Base-by-base conservation (phyloP, 37 sponge, comb jelly and placozoan genomes). In the Chondrilla cf. caribensis region DNA sequence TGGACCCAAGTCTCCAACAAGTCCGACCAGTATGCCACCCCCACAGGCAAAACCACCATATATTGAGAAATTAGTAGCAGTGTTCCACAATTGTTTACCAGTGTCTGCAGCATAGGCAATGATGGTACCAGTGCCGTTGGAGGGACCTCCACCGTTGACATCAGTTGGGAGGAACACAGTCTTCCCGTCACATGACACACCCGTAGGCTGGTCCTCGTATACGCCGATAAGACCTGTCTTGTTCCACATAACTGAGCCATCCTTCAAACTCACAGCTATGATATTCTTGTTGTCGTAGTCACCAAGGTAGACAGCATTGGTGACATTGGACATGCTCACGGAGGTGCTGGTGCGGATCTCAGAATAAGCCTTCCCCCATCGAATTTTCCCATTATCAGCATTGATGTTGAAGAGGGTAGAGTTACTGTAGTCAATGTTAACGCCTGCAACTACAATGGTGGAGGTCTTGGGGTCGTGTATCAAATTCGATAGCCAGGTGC, bases 1-100 rank as follows among this genome's bases (percentile, higher is more conserved):
- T 6, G 51, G 51, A 47, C 51, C 51, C 11, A 47, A 11, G 11
- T 11, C 51, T 32, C 60, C 60, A 58, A 41, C 62, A 18, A 9
- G 19, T 3, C 80, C 80, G 58, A 35, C 15, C 38, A 79, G 55
- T 21, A 41, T 44, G 25, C 22, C 33, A 41, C 43, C 51, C 7
- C 40, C 31, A n/a, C 24, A 83, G 21, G 84, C 84, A 72, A 83
- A 83, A 24, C 31, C 43, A 8, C 44, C 84, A 47, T 54, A 72
- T 36, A 19, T 43, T 4, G 75, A 54, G 26, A 72, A 71, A 18
- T 73, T 55, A 25, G 70, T 4, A 29, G 70, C 55, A 2, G 55
- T 21, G 26, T 7, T 28, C 84, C 84, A 83, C 5, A 39, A 2
- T 2, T 5, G 2, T 19, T 41, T 32, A 3, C 84, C 71, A 29